Percentiles rank a stretch among this genome's conserved stretches.
Evolutionary conservation across 1,140 invertebrate genomes (phyloP).

Genomic region (Meloidogyne floridensis): DNA sequence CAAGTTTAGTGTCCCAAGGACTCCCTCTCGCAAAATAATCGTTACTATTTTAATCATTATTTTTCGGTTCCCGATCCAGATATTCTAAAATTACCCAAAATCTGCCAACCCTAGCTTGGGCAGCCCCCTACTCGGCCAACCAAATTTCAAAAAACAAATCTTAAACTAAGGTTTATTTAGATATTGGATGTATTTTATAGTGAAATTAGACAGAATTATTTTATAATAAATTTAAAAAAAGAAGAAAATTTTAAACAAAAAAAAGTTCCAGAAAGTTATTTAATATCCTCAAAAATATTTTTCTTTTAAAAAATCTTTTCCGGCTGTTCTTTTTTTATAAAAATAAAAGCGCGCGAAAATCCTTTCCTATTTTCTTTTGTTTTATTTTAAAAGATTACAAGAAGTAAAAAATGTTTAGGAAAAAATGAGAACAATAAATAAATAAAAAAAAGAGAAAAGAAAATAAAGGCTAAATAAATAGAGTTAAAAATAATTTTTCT

Average conservation of each 20-base stretch:
- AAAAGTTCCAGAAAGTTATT: not conserved
- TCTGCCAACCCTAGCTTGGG: too few relatives aligned
- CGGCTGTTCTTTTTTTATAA: not conserved
- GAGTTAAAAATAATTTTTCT: too few relatives aligned
- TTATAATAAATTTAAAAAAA: not conserved
- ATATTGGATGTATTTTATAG: too few relatives aligned
- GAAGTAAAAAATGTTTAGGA: not conserved
- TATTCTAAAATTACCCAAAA: too few relatives aligned
- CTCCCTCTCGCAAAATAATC: too few relatives aligned
- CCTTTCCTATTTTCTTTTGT: not conserved
- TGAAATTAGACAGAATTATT: too few relatives aligned
- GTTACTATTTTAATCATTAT: too few relatives aligned
- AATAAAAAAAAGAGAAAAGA: slow-evolving; percentile 10
- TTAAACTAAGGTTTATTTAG: too few relatives aligned
- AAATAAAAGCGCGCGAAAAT: not conserved
- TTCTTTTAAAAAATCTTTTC: slow-evolving; percentile 9
- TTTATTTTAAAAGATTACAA: not conserved
- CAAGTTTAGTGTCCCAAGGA: too few relatives aligned
- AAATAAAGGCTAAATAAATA: not conserved
- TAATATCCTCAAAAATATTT: not conserved
- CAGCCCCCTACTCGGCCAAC: too few relatives aligned
- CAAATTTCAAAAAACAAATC: too few relatives aligned
- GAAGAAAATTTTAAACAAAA: not conserved
- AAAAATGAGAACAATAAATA: not conserved
- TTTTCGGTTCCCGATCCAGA: too few relatives aligned